These are phyloP conservation scores for Melanostigma gelatinosum DNA, from an alignment of 2,113 vertebrate species.

Conservation along the genomic window DNA sequence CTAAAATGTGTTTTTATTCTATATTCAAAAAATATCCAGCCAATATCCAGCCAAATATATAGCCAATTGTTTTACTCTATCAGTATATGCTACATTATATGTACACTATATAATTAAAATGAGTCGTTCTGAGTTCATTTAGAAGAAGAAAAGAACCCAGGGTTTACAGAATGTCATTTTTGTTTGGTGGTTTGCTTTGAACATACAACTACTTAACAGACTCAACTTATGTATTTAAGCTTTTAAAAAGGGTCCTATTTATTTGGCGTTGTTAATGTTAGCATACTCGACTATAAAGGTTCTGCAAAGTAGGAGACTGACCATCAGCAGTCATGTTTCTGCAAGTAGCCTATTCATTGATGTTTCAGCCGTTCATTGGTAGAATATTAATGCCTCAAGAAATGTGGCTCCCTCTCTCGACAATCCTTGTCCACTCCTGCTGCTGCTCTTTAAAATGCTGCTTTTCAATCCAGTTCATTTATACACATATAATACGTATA, in stretches of 20 bases:
- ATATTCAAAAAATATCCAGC: too few relatives aligned
- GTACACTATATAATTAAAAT: neutral
- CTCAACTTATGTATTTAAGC: too few relatives aligned
- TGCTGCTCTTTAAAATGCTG: neutral
- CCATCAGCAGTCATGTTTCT: neutral
- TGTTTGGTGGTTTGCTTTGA: too few relatives aligned
- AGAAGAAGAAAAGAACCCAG: neutral
- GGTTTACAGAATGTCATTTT: neutral
- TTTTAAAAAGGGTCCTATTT: neutral
- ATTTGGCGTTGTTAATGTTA: neutral
- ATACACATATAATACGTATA: neutral
- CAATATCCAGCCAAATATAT: too few relatives aligned
- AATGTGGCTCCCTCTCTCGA: neutral
- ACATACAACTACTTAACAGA: too few relatives aligned
- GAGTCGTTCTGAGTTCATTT: neutral
- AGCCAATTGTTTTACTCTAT: too few relatives aligned
- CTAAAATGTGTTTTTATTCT: neutral
- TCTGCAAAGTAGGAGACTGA: too few relatives aligned
- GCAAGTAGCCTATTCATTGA: neutral
- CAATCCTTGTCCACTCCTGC: neutral
- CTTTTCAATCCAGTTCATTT: neutral
- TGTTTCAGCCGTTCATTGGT: neutral
- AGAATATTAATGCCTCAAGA: too few relatives aligned
- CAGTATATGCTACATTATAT: too few relatives aligned
- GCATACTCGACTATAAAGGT: neutral